Evolutionary conservation across 2,797 vertebrate species (phyloP), one percentile per base, ranked within the genome.

Genomic region (Aulostomus chinensis): DNA sequence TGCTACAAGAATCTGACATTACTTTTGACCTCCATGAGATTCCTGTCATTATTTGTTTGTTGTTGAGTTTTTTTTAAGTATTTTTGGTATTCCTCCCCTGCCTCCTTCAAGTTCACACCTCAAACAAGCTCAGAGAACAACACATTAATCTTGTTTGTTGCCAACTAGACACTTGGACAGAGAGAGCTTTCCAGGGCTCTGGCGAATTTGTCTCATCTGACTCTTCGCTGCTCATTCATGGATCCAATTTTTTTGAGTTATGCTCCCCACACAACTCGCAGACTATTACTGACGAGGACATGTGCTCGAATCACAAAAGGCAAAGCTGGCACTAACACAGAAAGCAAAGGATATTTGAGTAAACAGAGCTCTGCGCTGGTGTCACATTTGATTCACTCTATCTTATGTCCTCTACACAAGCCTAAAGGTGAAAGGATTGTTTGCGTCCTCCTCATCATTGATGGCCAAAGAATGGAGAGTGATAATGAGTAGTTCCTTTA

Each of bases 81-180:
- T 35, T 58, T 39, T 57, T 40, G 43, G 8, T 33, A 74, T 65
- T 70, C 29, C 30, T 46, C 22, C 14, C 37, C 29, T 41, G 8
- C 16, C 34, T 52, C 41, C 28, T 15, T 40, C 39, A 48, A 16
- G 34, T 43, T 71, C 33, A 55, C 50, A 40, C n/a, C 11, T 41
- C 31, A 33, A 24, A 42, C 24, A 31, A 42, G 29, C 46, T 21
- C 39, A 49, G 54, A 76, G 46, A 55, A 59, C 52, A 69, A 41
- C 51, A 65, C 61, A 82, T 82, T 73, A 47, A 78, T 81, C 73
- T 58, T 73, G 32, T 40, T 60, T 50, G 40, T 73, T 68, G 60
- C 29, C 25, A 51, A 55, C 43, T 11, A 48, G 50, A 55, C 43
- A 57, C 43, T 54, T 48, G n/a, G 51, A 60, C 56, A 66, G 51